Evolutionary conservation across 1,140 invertebrate species (phyloP).

Genomic region (Olivierus martensii): DNA sequence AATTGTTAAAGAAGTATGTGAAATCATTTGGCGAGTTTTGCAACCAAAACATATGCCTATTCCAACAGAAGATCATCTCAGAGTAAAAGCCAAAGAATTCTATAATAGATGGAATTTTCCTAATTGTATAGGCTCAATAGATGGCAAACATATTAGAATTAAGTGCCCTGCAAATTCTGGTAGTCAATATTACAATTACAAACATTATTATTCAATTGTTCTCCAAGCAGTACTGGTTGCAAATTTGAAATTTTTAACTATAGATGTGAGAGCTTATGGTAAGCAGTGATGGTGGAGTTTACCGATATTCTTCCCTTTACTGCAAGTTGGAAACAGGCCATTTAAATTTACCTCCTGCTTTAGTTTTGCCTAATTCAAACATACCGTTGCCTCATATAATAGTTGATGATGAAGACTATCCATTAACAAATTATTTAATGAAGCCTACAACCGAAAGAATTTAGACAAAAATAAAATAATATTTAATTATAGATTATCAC

Average conservation of each 20-base stretch:
- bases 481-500: conserved; percentile 34
- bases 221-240: conserved; percentile 35
- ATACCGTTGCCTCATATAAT: conserved; percentile 28
- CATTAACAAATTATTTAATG: conserved; percentile 28
- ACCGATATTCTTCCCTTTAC: conserved; percentile 6
- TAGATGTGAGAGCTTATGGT: conserved; percentile 34
- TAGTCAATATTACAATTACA: conserved; percentile 37
- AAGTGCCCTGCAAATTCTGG: conserved; percentile 32
- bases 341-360: background rate
- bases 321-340: background rate
- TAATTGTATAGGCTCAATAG: conserved; percentile 33
- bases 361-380: no score
- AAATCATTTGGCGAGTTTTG: no score
- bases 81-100: background rate
- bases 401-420: conserved; percentile 37
- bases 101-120: conserved; percentile 29
- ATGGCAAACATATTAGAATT: conserved; percentile 37
- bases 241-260: conserved; percentile 31
- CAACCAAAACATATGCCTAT: no score
- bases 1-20: no score
- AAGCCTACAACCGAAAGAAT: conserved; percentile 28
- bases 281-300: conserved; percentile 29
- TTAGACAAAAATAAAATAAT: conserved; percentile 26
- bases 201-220: conserved; percentile 35
- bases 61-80: background rate